phyloP scores from a whole-genome alignment of 2,113 vertebrate genomes.

The Copsychus sechellarum region DNA sequence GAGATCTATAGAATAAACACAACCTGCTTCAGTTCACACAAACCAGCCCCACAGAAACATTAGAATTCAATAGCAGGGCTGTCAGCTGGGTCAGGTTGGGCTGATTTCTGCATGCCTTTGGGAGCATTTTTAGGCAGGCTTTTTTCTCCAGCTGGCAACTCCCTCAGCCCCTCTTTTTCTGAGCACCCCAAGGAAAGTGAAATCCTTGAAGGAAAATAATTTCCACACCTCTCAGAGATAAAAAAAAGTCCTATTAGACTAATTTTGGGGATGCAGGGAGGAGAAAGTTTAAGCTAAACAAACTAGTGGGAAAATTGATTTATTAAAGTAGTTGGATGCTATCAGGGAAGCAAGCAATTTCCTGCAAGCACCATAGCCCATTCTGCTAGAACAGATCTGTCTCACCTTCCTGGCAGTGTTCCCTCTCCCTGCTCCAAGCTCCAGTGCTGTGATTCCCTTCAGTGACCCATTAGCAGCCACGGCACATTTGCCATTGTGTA shows the following conservation, averaged over 20 bases:
- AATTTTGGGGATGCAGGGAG: not conserved
- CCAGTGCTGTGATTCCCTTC: not conserved
- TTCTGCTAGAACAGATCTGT: not conserved
- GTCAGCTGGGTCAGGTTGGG: not conserved
- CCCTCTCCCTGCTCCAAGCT: not conserved
- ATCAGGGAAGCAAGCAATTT: not conserved
- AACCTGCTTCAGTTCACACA: not conserved
- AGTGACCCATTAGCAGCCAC: conserved; percentile 21
- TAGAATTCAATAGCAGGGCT: not conserved
- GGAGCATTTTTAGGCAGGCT: not conserved
- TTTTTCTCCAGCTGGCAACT: not conserved
- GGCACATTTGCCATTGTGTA: not conserved
- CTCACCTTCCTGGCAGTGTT: not conserved
- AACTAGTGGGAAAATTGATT: not conserved
- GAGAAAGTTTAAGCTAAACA: not conserved
- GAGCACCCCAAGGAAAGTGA: not conserved
- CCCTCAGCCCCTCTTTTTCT: not conserved
- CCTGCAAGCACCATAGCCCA: not conserved
- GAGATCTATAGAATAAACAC: not conserved
- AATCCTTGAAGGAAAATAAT: not conserved
- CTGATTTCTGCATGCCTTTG: not conserved
- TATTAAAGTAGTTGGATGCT: not conserved
- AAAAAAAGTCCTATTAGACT: not conserved
- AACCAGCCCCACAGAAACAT: not conserved
- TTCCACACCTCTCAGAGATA: not conserved